A percentile compares a stretch with the other conserved stretches of the same genome.
These are phyloP conservation scores for Valencia hispanica DNA, from an alignment of 2,797 vertebrate genomes.

Conservation along the genomic window DNA sequence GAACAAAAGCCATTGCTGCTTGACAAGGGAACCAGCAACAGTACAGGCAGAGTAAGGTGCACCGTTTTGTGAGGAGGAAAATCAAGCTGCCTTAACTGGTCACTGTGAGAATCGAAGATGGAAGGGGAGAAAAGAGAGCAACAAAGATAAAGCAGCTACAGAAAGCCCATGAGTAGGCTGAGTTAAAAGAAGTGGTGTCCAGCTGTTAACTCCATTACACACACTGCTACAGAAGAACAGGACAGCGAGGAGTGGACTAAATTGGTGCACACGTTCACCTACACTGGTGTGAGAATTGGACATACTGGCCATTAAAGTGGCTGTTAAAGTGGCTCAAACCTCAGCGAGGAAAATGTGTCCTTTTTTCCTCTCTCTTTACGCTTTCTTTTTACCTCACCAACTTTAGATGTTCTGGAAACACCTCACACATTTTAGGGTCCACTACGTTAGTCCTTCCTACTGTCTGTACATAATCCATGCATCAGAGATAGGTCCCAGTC, in stretches of 20 bases:
- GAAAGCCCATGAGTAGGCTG: slow-evolving; percentile 52
- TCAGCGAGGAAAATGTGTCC: slow-evolving; percentile 39
- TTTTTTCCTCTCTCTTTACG: slow-evolving; percentile 12
- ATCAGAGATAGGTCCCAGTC: not conserved
- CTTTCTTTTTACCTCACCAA: slow-evolving; percentile 14
- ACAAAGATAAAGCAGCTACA: slow-evolving; percentile 27
- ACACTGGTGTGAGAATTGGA: slow-evolving; percentile 63
- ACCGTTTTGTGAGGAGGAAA: slow-evolving; percentile 25
- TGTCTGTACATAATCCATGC: not conserved
- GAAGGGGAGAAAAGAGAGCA: slow-evolving; percentile 16
- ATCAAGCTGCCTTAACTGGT: slow-evolving; percentile 51
- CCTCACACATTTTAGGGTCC: not conserved
- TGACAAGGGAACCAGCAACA: slow-evolving; percentile 8
- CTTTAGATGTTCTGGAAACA: slow-evolving; percentile 10
- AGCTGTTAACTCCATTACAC: slow-evolving; percentile 79
- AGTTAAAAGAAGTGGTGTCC: slow-evolving; percentile 73
- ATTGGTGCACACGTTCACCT: slow-evolving; percentile 60
- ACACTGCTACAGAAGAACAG: slow-evolving; percentile 74
- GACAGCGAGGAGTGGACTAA: slow-evolving; percentile 61
- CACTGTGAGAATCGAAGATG: slow-evolving; percentile 13
- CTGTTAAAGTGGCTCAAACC: slow-evolving; percentile 59
- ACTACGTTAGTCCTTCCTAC: not conserved
- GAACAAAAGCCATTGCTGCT: not conserved
- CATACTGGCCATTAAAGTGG: slow-evolving; percentile 61
- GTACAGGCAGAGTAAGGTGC: slow-evolving; percentile 13